These are phyloP conservation scores for Sacculina carcini DNA, from an alignment of 2,888 invertebrate genomes.

Conservation along the genomic window DNA sequence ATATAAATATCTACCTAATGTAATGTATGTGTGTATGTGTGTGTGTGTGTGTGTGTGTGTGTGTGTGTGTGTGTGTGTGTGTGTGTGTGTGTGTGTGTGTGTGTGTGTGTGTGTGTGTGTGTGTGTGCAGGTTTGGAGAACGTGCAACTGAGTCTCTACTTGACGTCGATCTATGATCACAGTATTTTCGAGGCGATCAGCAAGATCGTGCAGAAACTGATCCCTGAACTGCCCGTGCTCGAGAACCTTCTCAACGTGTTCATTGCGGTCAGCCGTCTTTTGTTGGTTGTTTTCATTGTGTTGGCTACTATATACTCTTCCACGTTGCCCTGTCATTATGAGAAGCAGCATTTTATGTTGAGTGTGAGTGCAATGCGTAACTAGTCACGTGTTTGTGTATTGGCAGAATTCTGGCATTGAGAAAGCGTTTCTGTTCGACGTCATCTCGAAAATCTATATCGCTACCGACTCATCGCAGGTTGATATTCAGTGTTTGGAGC, in stretches of 20 bases:
- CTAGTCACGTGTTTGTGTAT: neutral
- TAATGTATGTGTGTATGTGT: conserved; percentile 7
- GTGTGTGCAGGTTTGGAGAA: conserved; percentile 39
- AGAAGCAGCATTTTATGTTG: neutral
- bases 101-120: conserved; percentile 8
- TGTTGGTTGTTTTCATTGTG: no score
- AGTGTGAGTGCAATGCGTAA: neutral
- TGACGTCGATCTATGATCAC: conserved; percentile 98
- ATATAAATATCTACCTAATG: no score
- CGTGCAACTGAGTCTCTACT: conserved; percentile 74
- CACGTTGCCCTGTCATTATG: no score
- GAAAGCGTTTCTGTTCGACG: conserved; percentile 97
- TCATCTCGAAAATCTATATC: conserved; percentile 95
- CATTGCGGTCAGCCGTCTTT: conserved; percentile 72
- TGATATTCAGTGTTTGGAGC: conserved; percentile 97
- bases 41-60: conserved; percentile 6
- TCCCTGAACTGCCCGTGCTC: conserved; percentile 83
- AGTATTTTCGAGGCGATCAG: conserved; percentile 99
- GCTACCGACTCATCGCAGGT: conserved; percentile 99
- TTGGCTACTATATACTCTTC: no score
- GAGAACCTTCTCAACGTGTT: conserved; percentile 93
- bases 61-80: neutral
- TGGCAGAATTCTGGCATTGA: conserved; percentile 96
- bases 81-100: neutral
- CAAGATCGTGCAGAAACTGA: conserved; percentile 96